phyloP scores from a whole-genome alignment of 2,113 vertebrate species.

The Cricetomys ansorgei region DNA sequence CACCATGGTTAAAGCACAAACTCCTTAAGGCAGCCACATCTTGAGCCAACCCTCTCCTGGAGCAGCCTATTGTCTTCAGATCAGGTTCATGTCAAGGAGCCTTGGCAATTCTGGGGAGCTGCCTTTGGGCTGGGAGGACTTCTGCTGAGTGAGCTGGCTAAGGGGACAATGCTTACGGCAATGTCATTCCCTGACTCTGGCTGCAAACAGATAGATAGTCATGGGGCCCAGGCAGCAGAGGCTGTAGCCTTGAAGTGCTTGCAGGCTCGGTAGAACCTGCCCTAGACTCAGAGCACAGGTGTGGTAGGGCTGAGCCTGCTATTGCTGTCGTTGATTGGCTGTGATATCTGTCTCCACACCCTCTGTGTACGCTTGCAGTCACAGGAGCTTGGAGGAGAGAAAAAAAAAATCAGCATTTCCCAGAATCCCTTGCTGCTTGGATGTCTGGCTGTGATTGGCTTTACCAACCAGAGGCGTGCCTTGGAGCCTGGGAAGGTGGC shows the following conservation, averaged over 20 bases:
- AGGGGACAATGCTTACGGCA: no score
- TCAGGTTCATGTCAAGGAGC: not conserved
- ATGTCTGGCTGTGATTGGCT: not conserved
- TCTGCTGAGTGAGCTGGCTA: not conserved
- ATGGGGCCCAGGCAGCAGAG: not conserved
- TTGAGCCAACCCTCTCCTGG: not conserved
- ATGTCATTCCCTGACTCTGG: not conserved
- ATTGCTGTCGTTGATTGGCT: fast-evolving
- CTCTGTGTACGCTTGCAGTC: not conserved
- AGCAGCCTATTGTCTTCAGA: not conserved
- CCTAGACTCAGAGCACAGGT: not conserved
- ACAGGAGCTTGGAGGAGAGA: not conserved
- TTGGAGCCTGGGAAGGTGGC: not conserved
- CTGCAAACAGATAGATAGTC: not conserved
- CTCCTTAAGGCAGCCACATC: not conserved
- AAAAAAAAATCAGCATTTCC: not conserved
- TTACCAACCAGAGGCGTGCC: not conserved
- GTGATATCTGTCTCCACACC: no score
- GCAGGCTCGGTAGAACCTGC: not conserved
- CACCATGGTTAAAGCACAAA: no score
- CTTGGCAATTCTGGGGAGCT: not conserved
- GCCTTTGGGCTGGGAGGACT: not conserved
- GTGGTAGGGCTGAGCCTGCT: no score
- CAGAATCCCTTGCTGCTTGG: not conserved
- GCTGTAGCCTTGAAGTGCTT: not conserved